phyloP scores from a whole-genome alignment of 2,797 vertebrate genomes.

The Macropus fuliginosus region DNA sequence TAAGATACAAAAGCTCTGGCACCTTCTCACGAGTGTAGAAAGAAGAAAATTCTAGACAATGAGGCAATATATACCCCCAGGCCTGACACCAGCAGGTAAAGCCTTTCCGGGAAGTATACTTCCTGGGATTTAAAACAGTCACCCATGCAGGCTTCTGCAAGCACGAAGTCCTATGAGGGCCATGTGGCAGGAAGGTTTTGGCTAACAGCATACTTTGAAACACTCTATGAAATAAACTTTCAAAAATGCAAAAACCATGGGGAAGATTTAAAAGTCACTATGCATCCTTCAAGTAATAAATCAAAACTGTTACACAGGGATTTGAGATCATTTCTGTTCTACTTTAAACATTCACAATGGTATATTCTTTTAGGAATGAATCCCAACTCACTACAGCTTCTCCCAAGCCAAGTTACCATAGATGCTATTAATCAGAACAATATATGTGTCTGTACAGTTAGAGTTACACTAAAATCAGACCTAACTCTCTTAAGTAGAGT shows the following conservation, averaged over 20 bases:
- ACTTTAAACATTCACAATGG: constrained; percentile 57
- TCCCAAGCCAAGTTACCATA: neutral
- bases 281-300: constrained; percentile 50
- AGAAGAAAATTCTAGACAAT: constrained; percentile 48
- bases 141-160: neutral
- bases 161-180: neutral
- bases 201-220: neutral
- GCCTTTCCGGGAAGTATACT: constrained; percentile 19
- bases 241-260: neutral
- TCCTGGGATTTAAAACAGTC: constrained; percentile 36
- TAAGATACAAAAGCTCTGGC: constrained; percentile 35
- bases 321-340: constrained; percentile 55
- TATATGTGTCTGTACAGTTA: neutral
- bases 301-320: constrained; percentile 61
- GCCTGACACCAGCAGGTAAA: constrained; percentile 13
- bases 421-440: constrained; percentile 32
- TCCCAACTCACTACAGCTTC: constrained; percentile 16
- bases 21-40: constrained; percentile 29
- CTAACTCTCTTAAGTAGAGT: constrained; percentile 39
- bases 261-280: constrained; percentile 48
- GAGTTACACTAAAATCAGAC: neutral
- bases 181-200: neutral
- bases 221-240: neutral
- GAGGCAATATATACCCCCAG: constrained; percentile 13
- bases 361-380: constrained; percentile 55